Evolutionary conservation across 2,797 vertebrate species (phyloP).

Genomic region (Amniataba percoides): DNA sequence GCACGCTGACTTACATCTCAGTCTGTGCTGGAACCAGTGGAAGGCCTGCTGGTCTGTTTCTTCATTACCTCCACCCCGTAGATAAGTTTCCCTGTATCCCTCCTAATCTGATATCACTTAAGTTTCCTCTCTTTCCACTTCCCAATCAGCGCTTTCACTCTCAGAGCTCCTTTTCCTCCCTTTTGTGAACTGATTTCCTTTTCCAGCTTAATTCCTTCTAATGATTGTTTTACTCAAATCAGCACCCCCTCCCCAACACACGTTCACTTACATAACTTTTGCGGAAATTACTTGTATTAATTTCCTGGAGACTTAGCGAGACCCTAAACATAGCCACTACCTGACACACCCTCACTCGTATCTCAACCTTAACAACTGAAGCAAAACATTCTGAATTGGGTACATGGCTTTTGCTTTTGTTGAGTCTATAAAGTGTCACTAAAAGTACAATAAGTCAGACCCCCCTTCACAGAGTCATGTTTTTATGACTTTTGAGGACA

Average conservation of each 20-base stretch:
- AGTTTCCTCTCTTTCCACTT: constrained; percentile 41
- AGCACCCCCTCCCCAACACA: background rate
- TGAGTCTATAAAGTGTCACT: too few relatives aligned
- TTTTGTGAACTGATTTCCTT: constrained; percentile 4
- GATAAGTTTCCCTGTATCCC: constrained; percentile 28
- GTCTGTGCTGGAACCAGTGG: background rate
- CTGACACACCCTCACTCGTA: too few relatives aligned
- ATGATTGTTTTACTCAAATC: background rate
- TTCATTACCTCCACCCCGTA: constrained; percentile 1
- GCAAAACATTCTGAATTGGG: too few relatives aligned
- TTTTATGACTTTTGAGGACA: too few relatives aligned
- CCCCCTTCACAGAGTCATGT: background rate
- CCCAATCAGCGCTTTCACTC: constrained; percentile 6
- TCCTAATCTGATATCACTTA: constrained; percentile 40
- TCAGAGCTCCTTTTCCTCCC: constrained; percentile 14
- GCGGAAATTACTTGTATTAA: too few relatives aligned
- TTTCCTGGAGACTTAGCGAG: too few relatives aligned
- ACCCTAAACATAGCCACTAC: too few relatives aligned
- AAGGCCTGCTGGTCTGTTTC: constrained; percentile 13
- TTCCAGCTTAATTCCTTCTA: constrained; percentile 15
- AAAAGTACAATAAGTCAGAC: too few relatives aligned
- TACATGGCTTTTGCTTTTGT: too few relatives aligned
- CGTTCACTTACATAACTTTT: too few relatives aligned
- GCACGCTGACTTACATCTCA: constrained; percentile 15
- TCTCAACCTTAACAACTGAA: too few relatives aligned